phyloP scores from a whole-genome alignment of 2,888 invertebrate species.

The Cosmorhoe ocellata region DNA sequence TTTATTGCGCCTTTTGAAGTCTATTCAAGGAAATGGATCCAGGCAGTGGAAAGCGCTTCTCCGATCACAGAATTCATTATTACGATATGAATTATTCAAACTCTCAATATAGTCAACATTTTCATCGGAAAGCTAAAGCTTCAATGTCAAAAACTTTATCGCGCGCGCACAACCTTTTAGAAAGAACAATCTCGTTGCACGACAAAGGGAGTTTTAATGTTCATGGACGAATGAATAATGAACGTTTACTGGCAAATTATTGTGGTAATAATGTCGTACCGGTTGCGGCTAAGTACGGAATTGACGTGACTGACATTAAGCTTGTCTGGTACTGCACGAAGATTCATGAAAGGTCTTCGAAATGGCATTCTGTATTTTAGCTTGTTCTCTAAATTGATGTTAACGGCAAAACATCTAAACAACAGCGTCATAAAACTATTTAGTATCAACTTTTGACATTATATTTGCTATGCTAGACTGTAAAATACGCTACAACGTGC shows the following conservation, averaged over 20 bases:
- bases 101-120: conserved; percentile 35
- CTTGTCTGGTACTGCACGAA: conserved; percentile 45
- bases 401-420: background rate
- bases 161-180: conserved; percentile 16
- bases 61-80: conserved; percentile 54
- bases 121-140: conserved; percentile 25
- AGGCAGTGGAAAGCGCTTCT: conserved; percentile 43
- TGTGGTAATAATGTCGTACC: conserved; percentile 59
- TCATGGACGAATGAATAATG: conserved; percentile 48
- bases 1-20: conserved; percentile 42
- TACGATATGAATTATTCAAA: conserved; percentile 59
- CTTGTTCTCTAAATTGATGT: too few species aligned
- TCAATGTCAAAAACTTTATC: conserved; percentile 23
- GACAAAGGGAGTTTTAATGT: conserved; percentile 37
- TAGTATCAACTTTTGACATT: background rate
- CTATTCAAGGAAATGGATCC: conserved; percentile 53
- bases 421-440: background rate
- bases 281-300: conserved; percentile 59
- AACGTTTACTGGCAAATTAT: conserved; percentile 44
- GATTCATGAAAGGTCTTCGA: conserved; percentile 27
- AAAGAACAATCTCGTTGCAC: conserved; percentile 24
- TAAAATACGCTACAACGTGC: too few species aligned
- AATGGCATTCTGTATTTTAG: conserved; percentile 15
- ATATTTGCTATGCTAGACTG: background rate
- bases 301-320: conserved; percentile 67